A percentile compares a stretch with the other conserved stretches of the same genome.
Evolutionary conservation across 2,888 invertebrate species (phyloP).

Genomic region (Epistrophe eligans): DNA sequence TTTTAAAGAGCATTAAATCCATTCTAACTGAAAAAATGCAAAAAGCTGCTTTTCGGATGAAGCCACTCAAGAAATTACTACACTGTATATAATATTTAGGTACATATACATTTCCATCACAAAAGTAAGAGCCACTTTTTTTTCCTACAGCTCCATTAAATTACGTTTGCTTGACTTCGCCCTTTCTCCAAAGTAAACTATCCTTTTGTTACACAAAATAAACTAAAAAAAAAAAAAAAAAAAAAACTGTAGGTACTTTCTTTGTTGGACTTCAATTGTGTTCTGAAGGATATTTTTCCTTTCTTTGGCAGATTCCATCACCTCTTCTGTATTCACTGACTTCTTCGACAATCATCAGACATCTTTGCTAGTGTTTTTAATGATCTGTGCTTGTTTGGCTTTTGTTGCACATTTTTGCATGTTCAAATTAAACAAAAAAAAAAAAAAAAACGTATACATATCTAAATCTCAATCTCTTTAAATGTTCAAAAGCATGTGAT

Average conservation of each 20-base stretch:
- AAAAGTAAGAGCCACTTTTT: conserved; percentile 7
- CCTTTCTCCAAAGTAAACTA: conserved; percentile 37
- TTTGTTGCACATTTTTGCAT: conserved; percentile 62
- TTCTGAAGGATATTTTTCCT: not conserved
- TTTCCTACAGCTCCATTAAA: conserved; percentile 37
- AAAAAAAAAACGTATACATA: not conserved
- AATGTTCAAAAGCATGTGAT: conserved; percentile 58
- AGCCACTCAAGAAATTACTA: conserved; percentile 25
- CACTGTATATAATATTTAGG: not conserved
- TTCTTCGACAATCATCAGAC: conserved; percentile 17
- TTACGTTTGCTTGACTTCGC: conserved; percentile 33
- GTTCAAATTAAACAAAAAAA: conserved; percentile 21
- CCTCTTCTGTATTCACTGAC: conserved; percentile 10
- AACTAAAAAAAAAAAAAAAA: not conserved
- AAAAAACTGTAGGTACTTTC: not conserved
- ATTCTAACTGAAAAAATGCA: not conserved
- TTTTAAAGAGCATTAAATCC: not conserved
- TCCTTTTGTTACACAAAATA: conserved; percentile 39
- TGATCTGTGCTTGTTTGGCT: conserved; percentile 51
- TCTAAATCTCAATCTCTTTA: conserved; percentile 62
- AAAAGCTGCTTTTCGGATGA: not conserved
- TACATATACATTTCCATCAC: conserved; percentile 36
- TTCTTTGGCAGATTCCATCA: conserved; percentile 38
- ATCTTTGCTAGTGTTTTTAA: conserved; percentile 41
- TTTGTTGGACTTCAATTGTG: conserved; percentile 18